Evolutionary conservation across 2,797 vertebrate genomes (phyloP).

Genomic region (Oceanodroma leucorhoa): DNA sequence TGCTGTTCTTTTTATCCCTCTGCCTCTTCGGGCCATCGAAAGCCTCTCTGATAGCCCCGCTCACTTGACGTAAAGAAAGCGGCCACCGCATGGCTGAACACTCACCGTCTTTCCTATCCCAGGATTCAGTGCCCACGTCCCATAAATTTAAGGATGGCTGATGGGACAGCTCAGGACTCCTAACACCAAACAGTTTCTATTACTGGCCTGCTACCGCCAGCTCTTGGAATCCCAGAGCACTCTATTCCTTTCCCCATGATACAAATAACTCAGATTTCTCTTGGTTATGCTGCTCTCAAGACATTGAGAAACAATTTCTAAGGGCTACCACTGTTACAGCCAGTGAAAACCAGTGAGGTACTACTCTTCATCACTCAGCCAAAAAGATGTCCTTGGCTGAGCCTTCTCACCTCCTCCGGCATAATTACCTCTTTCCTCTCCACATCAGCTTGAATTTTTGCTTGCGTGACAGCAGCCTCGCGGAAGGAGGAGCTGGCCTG

Average conservation of each 20-base stretch:
- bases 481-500: slow-evolving; percentile 79
- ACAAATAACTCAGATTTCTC: not conserved
- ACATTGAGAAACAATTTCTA: not conserved
- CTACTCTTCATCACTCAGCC: not conserved
- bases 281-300: not conserved
- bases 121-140: not conserved
- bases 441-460: slow-evolving; percentile 62
- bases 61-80: not conserved
- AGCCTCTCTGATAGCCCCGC: rapidly evolving
- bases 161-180: not conserved
- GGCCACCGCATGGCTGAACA: not conserved
- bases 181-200: not conserved
- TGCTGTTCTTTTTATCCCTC: not conserved
- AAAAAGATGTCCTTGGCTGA: not conserved
- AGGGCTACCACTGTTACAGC: not conserved
- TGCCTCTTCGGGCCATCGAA: not conserved
- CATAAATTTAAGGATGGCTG: not conserved
- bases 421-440: slow-evolving; percentile 87
- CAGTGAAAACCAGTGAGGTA: not conserved
- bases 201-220: not conserved
- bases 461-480: slow-evolving; percentile 66
- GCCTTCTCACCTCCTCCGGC: not conserved
- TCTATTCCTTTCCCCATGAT: not conserved
- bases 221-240: not conserved
- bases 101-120: not conserved